Conservation (phyloP, 2,113 vertebrate genomes). For the Spizaetus ornatus region DNA sequence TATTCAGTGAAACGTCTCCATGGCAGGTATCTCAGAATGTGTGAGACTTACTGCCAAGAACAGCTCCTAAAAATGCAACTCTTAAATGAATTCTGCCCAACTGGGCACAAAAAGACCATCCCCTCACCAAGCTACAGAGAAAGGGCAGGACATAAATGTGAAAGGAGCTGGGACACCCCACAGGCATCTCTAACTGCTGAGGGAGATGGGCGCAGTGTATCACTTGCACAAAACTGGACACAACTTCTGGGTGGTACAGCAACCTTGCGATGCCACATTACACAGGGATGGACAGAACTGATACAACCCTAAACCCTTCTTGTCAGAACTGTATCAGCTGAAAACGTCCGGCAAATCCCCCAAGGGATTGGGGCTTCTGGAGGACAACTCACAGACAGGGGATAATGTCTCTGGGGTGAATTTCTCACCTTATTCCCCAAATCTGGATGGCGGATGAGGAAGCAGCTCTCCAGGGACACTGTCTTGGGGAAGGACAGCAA, state of each 20-base stretch:
- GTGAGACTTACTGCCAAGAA: not conserved
- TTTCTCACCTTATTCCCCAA: slow-evolving; percentile 72
- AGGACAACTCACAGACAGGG: not conserved
- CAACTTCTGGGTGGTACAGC: not conserved
- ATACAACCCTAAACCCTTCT: not conserved
- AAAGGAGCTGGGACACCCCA: not conserved
- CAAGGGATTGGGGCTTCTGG: not conserved
- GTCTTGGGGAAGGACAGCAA: slow-evolving; percentile 67
- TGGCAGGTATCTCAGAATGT: not conserved
- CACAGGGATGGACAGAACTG: not conserved
- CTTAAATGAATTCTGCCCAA: not conserved
- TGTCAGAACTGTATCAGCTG: not conserved
- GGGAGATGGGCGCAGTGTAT: not conserved
- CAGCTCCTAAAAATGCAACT: not conserved
- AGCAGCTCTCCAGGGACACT: slow-evolving; percentile 72
- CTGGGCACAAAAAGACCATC: not conserved
- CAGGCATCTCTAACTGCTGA: not conserved
- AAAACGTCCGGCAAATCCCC: not conserved
- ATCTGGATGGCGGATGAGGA: slow-evolving; percentile 62
- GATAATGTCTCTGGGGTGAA: not conserved
- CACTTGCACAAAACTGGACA: not conserved
- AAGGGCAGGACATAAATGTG: not conserved
- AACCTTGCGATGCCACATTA: not conserved
- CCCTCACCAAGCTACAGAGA: not conserved
- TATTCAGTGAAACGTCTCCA: not conserved